phyloP scores from a whole-genome alignment of 1,140 invertebrate genomes.

The Lamellibrachia luymesi region DNA sequence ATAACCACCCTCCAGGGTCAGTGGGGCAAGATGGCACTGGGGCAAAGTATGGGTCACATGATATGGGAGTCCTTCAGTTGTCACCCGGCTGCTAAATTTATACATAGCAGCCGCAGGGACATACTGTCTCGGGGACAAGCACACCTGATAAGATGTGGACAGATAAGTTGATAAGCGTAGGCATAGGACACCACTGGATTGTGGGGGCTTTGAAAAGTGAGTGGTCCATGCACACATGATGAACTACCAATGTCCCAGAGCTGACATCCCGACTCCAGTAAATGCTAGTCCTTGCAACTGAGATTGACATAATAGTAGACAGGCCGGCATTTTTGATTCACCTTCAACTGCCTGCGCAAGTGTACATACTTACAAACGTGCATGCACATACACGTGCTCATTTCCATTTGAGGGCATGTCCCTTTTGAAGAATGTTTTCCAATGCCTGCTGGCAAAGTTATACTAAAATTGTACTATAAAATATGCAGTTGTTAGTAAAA shows the following conservation, averaged over 20 bases:
- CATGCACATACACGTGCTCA: background rate
- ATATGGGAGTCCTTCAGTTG: background rate
- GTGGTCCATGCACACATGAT: background rate
- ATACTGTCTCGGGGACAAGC: background rate
- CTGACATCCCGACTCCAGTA: background rate
- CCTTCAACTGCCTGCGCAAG: background rate
- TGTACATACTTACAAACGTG: background rate
- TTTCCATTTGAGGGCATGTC: background rate
- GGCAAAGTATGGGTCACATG: background rate
- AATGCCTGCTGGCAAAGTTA: background rate
- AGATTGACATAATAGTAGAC: background rate
- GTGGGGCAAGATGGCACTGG: background rate
- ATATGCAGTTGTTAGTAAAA: too few relatives aligned
- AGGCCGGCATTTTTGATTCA: background rate
- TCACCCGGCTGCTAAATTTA: background rate
- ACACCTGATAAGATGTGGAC: background rate
- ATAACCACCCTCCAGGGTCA: background rate
- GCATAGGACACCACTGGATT: background rate
- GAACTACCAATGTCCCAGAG: conserved; percentile 10
- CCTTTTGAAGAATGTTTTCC: background rate
- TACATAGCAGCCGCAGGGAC: background rate
- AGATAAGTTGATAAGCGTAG: background rate
- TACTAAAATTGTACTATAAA: background rate
- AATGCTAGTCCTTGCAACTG: background rate
- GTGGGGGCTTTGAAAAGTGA: background rate